Percentiles rank a stretch among this genome's conserved stretches.
Evolutionary conservation across 2,888 invertebrate genomes (phyloP).

Genomic region (Noctuana brunneofusca): DNA sequence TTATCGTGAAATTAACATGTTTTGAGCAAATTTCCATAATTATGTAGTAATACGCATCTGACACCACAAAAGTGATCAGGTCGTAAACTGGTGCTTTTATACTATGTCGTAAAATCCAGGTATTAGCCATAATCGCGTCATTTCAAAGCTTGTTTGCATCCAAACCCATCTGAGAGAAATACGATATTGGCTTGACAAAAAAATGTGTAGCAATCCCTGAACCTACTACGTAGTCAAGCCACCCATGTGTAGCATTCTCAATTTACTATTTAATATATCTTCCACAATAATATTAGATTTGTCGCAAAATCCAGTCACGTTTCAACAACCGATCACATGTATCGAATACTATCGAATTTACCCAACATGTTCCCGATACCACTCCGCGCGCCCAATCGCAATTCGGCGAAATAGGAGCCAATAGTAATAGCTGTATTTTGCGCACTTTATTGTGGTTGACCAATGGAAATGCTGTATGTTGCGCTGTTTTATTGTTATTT

Average conservation of each 20-base stretch:
- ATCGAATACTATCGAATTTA: slow-evolving; percentile 13
- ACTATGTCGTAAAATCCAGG: too few relatives aligned
- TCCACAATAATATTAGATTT: slow-evolving; percentile 1
- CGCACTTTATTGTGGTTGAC: slow-evolving; percentile 12
- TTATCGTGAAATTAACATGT: background rate
- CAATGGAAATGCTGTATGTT: slow-evolving; percentile 6
- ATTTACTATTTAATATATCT: background rate
- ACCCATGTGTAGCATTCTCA: background rate
- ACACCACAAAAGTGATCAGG: too few relatives aligned
- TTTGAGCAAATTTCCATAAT: background rate
- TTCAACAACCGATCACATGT: slow-evolving; percentile 2
- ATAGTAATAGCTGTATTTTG: slow-evolving; percentile 9
- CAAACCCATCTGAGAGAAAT: too few relatives aligned
- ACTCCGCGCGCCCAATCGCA: slow-evolving; percentile 1
- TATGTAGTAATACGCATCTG: too few relatives aligned
- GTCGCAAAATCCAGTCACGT: slow-evolving; percentile 15
- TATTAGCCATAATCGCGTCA: too few relatives aligned
- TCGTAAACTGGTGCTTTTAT: too few relatives aligned
- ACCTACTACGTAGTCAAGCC: too few relatives aligned
- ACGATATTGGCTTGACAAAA: too few relatives aligned
- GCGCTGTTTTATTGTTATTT: background rate
- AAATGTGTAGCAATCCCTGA: too few relatives aligned
- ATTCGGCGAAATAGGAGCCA: slow-evolving; percentile 11
- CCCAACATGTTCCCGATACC: background rate
- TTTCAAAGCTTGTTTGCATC: too few relatives aligned